Evolutionary conservation across 2,888 invertebrate genomes (phyloP).

Genomic region (Empis stercorea): DNA sequence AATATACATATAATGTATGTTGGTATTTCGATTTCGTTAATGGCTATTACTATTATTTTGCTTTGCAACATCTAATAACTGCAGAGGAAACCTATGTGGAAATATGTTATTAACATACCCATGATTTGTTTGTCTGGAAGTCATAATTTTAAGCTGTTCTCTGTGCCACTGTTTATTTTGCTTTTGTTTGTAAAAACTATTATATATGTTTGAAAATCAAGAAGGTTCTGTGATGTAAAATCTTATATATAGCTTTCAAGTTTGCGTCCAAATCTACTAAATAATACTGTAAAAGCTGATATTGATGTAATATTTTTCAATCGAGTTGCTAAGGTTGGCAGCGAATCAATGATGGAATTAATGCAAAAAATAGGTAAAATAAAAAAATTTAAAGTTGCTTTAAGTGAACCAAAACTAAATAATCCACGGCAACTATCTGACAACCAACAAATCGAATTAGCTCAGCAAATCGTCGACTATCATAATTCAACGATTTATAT

Average conservation of each 20-base stretch:
- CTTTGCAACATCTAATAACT: too few relatives aligned
- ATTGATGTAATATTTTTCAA: constrained; percentile 67
- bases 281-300: constrained; percentile 64
- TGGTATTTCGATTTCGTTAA: too few relatives aligned
- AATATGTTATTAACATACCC: too few relatives aligned
- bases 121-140: too few relatives aligned
- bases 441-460: constrained; percentile 57
- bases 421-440: constrained; percentile 35
- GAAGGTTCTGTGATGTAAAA: too few relatives aligned
- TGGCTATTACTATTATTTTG: too few relatives aligned
- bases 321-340: constrained; percentile 84
- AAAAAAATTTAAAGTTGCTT: constrained; percentile 27
- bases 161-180: too few relatives aligned
- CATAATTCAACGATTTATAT: constrained; percentile 64
- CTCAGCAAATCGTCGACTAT: constrained; percentile 54
- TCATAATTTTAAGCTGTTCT: too few relatives aligned
- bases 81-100: too few relatives aligned
- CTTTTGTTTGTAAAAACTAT: too few relatives aligned
- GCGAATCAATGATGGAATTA: constrained; percentile 66
- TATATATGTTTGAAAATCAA: too few relatives aligned
- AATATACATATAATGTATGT: too few relatives aligned
- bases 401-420: constrained; percentile 32
- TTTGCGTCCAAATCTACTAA: constrained; percentile 33
- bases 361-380: background rate
- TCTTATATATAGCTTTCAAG: background rate